A percentile compares a stretch with the other conserved stretches of the same genome.
Evolutionary conservation across 2,113 vertebrate species (phyloP).

Genomic region (Pluvianellus socialis): DNA sequence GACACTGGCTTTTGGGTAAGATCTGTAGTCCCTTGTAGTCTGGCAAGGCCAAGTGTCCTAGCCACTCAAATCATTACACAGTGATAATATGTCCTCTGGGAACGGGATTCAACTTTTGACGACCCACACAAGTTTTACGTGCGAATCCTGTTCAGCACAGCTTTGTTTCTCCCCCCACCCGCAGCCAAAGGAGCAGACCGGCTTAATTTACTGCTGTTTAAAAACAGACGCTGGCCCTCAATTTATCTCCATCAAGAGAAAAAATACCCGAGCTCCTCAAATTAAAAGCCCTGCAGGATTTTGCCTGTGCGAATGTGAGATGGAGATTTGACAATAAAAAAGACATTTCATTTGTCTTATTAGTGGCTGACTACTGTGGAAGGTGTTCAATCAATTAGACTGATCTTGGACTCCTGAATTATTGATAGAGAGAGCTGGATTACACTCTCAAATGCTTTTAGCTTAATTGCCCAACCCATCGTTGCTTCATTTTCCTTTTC

Average conservation of each 20-base stretch:
- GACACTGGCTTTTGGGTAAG: neutral
- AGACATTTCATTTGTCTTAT: slow-evolving; percentile 78
- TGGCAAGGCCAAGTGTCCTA: neutral
- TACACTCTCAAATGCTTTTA: slow-evolving; percentile 86
- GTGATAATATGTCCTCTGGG: neutral
- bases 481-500: slow-evolving; percentile 53
- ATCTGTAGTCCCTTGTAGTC: neutral
- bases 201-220: slow-evolving; percentile 66
- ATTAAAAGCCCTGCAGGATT: slow-evolving; percentile 40
- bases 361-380: slow-evolving; percentile 70
- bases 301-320: slow-evolving; percentile 66
- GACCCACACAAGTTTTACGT: neutral
- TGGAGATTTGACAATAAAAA: slow-evolving; percentile 62
- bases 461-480: slow-evolving; percentile 85
- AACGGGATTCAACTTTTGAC: neutral
- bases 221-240: slow-evolving; percentile 67
- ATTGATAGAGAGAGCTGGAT: slow-evolving; percentile 65
- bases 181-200: neutral
- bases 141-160: neutral
- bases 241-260: slow-evolving; percentile 59
- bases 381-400: slow-evolving; percentile 74
- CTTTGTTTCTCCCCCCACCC: neutral
- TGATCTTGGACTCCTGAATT: slow-evolving; percentile 62
- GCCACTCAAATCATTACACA: neutral
- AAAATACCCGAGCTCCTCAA: slow-evolving; percentile 34